A percentile compares a stretch with the other conserved stretches of the same genome.
Evolutionary conservation across 1,140 invertebrate species (phyloP).

Genomic region (Lucilia sericata): DNA sequence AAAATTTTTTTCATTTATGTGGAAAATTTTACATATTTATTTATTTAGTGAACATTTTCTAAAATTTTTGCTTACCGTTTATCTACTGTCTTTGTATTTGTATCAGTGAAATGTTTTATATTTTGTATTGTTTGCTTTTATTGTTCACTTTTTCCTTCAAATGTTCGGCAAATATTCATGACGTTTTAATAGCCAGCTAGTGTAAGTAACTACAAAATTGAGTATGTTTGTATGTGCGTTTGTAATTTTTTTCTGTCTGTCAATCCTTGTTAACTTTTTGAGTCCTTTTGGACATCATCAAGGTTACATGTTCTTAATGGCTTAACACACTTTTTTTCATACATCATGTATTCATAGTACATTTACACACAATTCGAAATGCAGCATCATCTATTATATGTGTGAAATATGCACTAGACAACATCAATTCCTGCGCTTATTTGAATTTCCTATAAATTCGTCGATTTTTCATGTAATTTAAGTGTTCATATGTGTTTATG

Average conservation of each 20-base stretch:
- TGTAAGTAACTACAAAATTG: neutral
- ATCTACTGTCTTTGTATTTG: no score
- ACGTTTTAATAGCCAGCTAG: neutral
- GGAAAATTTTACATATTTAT: no score
- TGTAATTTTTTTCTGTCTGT: neutral
- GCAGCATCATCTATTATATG: no score
- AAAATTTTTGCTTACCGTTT: no score
- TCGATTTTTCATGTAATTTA: no score
- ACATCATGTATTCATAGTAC: no score
- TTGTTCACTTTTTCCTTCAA: conserved; percentile 22
- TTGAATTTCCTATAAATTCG: no score
- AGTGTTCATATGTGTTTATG: no score
- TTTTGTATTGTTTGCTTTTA: conserved; percentile 7
- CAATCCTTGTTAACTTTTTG: conserved; percentile 19
- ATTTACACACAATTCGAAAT: no score
- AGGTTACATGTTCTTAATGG: conserved; percentile 29
- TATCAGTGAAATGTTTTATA: no score
- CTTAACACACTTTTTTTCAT: neutral
- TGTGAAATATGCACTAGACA: neutral
- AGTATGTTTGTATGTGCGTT: neutral
- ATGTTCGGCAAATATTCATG: neutral
- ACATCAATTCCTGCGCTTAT: neutral
- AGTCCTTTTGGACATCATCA: conserved; percentile 26
- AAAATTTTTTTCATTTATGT: no score
- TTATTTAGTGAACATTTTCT: no score